Base-by-base conservation (phyloP, 2,113 vertebrate genomes). In the Neomonachus schauinslandi region DNA sequence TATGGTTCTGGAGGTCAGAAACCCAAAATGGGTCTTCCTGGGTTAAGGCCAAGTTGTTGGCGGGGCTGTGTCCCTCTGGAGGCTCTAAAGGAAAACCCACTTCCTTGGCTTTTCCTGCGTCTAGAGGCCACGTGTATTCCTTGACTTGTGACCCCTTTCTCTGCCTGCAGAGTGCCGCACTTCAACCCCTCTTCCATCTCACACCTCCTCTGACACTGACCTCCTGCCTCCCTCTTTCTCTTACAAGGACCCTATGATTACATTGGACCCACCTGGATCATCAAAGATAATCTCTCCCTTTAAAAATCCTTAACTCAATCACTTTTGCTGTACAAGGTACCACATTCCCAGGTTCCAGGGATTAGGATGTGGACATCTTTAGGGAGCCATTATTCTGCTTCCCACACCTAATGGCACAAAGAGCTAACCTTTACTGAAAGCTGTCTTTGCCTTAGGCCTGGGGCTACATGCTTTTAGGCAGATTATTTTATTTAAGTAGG, bases 351-450 rank as follows among this genome's bases (percentile, higher is more conserved):
- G n/a, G 10, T 26, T 21, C 15, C 21, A 19, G 31, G 19, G 51
- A 14, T 5, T 7, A 28, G 31, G 51, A 21, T 14, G 31, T n/a
- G n/a, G 85, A 36, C 77, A 6, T 51, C 18, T 61, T 63, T 13
- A 8, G 42, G 85, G 42, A 22, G 18, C 42, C 3, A 1, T 24
- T 13, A 4, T 28, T 33, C 72, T n/a, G 36, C 49, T 57, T 31
- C 5, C 49, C 21, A n/a, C 0, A 18, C 14, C 21, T 28, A 1
- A 26, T 2, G 9, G 39, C 0, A 16, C 18, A 4, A 51, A 57
- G 71, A 15, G 14, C 57, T 33, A 1, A 65, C 13, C 57, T 42
- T 55, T 18, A 55, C 1, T 1, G n/a, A 81, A 36, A 46, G 36
- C 12, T 9, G 16, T 22, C 83, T 13, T 2, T 4, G 28, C 4